Conservation (phyloP, 1,140 invertebrate genomes). For the Papilio dardanus region DNA sequence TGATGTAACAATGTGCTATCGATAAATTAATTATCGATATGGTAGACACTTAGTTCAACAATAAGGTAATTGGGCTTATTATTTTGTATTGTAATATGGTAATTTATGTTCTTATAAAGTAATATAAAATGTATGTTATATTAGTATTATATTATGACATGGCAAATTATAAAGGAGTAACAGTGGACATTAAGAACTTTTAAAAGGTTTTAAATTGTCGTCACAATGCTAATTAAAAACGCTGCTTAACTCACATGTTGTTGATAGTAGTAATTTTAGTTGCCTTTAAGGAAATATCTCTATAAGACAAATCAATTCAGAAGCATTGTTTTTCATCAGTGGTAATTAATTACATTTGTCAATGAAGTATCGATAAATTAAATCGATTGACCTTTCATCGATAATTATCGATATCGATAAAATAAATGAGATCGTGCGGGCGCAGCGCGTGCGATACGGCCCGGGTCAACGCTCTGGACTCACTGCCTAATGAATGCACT, state of each 20-base stretch:
- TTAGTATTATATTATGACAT: too few relatives aligned
- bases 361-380: neutral
- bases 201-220: too few relatives aligned
- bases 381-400: neutral
- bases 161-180: too few relatives aligned
- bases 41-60: neutral
- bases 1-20: conserved; percentile 39
- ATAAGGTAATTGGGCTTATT: too few relatives aligned
- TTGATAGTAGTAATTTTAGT: too few relatives aligned
- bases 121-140: too few relatives aligned
- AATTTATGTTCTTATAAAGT: too few relatives aligned
- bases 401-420: conserved; percentile 26
- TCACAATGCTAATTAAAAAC: too few relatives aligned
- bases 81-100: too few relatives aligned
- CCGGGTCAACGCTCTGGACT: neutral
- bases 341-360: neutral
- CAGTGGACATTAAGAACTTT: too few relatives aligned
- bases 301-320: neutral
- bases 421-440: conserved; percentile 1
- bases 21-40: conserved; percentile 15
- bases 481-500: conserved; percentile 33
- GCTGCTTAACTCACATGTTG: too few relatives aligned
- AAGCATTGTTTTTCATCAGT: neutral
- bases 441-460: conserved; percentile 22
- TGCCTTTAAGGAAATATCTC: too few relatives aligned